Percentiles rank a stretch among this genome's conserved stretches.
These are phyloP conservation scores for Leptestheria dahalacensis DNA, from an alignment of 1,140 invertebrate genomes.

Conservation along the genomic window DNA sequence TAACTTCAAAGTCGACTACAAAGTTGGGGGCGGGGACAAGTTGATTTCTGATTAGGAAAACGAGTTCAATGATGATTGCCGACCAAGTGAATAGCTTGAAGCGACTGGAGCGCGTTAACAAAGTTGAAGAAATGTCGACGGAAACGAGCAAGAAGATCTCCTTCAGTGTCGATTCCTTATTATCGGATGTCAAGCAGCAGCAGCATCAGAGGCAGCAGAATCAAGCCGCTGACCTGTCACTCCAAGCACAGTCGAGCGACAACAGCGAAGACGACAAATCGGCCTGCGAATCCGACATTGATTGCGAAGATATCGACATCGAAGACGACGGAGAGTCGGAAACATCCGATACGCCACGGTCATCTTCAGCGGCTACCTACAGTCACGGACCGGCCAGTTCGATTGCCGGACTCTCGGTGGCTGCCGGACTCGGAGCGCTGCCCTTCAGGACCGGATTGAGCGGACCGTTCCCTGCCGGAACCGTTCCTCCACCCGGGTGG, in stretches of 20 bases:
- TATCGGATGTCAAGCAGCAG: slow-evolving; percentile 6
- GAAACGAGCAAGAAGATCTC: background rate
- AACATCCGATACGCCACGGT: slow-evolving; percentile 6
- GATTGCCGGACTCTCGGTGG: background rate
- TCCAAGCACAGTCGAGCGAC: background rate
- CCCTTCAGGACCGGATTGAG: background rate
- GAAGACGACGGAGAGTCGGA: slow-evolving; percentile 9
- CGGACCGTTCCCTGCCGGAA: background rate
- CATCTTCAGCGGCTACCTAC: slow-evolving; percentile 3
- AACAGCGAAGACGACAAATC: background rate
- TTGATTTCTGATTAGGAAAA: background rate
- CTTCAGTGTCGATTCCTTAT: slow-evolving; percentile 14
- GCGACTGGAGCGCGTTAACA: background rate
- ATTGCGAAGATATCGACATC: slow-evolving; percentile 7
- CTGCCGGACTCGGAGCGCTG: background rate
- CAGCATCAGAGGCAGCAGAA: background rate
- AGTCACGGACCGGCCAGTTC: background rate
- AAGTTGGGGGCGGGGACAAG: background rate
- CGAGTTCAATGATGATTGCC: slow-evolving; percentile 7
- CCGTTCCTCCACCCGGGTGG: slow-evolving; percentile 4
- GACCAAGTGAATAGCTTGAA: slow-evolving; percentile 6
- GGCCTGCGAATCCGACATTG: background rate
- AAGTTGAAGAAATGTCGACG: slow-evolving; percentile 3
- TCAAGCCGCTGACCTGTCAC: slow-evolving; percentile 1
- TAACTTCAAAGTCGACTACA: background rate